A percentile compares a stretch with the other conserved stretches of the same genome.
Conservation (phyloP, 2,888 invertebrate species). For the Selenia dentaria region DNA sequence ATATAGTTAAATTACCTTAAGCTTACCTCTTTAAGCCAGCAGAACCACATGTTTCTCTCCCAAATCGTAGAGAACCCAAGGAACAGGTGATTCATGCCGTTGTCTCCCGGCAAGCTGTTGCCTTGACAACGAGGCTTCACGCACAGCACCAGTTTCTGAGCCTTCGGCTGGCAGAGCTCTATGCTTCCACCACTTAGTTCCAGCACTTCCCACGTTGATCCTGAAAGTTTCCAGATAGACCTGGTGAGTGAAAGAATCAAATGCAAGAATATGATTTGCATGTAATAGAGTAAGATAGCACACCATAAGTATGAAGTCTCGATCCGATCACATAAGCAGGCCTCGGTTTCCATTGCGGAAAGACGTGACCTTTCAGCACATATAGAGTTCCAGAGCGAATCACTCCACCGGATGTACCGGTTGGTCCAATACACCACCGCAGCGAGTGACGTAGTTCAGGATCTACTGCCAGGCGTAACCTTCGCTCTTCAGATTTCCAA, state of each 20-base stretch:
- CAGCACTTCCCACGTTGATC: constrained; percentile 66
- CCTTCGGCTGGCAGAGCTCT: constrained; percentile 72
- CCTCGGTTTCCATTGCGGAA: constrained; percentile 88
- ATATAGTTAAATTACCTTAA: too few relatives aligned
- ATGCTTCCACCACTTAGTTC: constrained; percentile 74
- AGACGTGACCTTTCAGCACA: constrained; percentile 87
- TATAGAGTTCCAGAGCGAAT: constrained; percentile 78
- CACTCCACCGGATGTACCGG: constrained; percentile 72
- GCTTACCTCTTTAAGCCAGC: constrained; percentile 87
- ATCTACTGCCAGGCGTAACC: constrained; percentile 86
- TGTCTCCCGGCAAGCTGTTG: constrained; percentile 56
- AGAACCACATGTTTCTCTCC: constrained; percentile 88
- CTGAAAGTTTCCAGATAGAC: constrained; percentile 44
- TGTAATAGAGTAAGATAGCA: constrained; percentile 6
- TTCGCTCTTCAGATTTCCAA: constrained; percentile 84
- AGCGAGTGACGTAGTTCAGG: constrained; percentile 86
- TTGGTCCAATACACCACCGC: constrained; percentile 86
- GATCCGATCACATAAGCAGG: constrained; percentile 85
- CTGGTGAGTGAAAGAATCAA: background rate
- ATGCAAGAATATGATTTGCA: background rate
- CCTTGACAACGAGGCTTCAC: constrained; percentile 72
- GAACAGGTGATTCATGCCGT: constrained; percentile 81
- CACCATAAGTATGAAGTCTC: constrained; percentile 84
- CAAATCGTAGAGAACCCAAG: constrained; percentile 87
- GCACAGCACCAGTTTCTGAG: constrained; percentile 72